Conservation (phyloP, 1,140 invertebrate species). For the Ridgeia piscesae region DNA sequence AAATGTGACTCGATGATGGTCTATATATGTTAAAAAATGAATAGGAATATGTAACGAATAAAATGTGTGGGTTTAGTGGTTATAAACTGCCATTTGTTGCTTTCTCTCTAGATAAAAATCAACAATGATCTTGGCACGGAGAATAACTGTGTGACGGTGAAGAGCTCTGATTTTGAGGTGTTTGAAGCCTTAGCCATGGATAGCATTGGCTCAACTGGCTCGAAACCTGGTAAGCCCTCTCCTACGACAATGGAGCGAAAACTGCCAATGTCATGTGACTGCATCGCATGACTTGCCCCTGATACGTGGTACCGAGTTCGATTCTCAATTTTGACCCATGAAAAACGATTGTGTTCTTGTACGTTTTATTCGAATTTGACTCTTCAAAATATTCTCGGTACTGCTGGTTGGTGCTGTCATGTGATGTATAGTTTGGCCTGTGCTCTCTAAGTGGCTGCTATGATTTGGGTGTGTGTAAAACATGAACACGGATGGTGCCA, state of each 20-base stretch:
- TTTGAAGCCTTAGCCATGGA: slow-evolving; percentile 95
- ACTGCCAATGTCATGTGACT: neutral
- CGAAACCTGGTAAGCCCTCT: neutral
- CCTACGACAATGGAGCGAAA: neutral
- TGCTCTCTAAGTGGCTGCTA: neutral
- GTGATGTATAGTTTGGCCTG: neutral
- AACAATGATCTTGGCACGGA: slow-evolving; percentile 85
- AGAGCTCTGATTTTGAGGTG: slow-evolving; percentile 94
- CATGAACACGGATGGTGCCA: neutral
- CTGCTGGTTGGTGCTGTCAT: neutral
- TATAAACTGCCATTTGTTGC: slow-evolving; percentile 60
- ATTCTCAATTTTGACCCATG: neutral
- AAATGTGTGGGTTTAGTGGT: neutral
- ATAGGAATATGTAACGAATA: neutral
- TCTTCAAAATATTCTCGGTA: neutral
- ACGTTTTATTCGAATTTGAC: neutral
- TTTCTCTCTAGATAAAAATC: slow-evolving; percentile 63
- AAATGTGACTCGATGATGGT: neutral
- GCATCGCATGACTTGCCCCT: neutral
- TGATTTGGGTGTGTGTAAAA: neutral
- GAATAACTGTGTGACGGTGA: slow-evolving; percentile 87
- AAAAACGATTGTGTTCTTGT: neutral
- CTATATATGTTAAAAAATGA: neutral
- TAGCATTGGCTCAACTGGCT: slow-evolving; percentile 68
- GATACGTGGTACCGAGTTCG: neutral